Evolutionary conservation across 2,113 vertebrate genomes (phyloP).

Genomic region (rabbit (Oryctolagus cuniculus)): DNA sequence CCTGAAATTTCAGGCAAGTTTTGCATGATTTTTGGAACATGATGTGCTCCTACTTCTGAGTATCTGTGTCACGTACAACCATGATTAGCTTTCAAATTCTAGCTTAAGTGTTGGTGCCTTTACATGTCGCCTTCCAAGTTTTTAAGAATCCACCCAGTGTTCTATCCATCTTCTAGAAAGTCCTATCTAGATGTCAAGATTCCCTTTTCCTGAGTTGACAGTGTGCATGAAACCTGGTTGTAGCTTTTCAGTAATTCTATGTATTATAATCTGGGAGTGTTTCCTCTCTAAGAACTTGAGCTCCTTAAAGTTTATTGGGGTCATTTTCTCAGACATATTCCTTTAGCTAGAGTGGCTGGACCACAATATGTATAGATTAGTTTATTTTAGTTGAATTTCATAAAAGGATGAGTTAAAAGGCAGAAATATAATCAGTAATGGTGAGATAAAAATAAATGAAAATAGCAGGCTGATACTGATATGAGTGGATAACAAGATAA

Average conservation of each 20-base stretch:
- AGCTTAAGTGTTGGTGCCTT: neutral
- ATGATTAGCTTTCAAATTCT: neutral
- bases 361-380: neutral
- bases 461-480: neutral
- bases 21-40: neutral
- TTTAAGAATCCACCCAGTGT: neutral
- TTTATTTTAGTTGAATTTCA: conserved; percentile 26
- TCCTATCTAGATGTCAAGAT: neutral
- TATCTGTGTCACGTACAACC: neutral
- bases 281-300: neutral
- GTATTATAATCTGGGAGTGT: neutral
- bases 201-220: neutral
- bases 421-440: neutral
- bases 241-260: neutral
- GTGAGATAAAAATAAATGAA: neutral
- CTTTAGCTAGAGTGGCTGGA: neutral
- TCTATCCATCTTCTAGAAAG: neutral
- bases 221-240: neutral
- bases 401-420: neutral
- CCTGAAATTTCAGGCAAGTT: neutral
- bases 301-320: neutral
- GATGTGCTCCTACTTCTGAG: neutral
- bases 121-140: neutral
- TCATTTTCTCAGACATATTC: neutral
- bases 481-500: neutral